Percentiles rank a stretch among this genome's conserved stretches.
Evolutionary conservation across 2,113 vertebrate species (phyloP).

Genomic region (Poeciliopsis occidentalis): DNA sequence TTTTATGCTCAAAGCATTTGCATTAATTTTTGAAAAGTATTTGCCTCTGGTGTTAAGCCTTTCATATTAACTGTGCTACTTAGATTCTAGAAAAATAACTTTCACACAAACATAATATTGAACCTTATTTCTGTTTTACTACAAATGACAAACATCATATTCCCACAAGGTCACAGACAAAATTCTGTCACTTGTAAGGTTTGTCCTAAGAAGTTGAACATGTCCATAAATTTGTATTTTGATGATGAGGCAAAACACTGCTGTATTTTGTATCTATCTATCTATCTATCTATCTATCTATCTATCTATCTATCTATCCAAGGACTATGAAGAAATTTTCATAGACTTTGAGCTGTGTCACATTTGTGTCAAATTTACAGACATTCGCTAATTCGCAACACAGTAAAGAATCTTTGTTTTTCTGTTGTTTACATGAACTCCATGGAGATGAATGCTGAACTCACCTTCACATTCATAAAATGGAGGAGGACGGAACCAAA

Average conservation of each 20-base stretch:
- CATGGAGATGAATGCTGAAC: too few relatives aligned
- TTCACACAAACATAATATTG: background rate
- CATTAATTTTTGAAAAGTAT: background rate
- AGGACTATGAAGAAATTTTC: too few relatives aligned
- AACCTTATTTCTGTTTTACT: background rate
- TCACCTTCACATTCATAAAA: background rate
- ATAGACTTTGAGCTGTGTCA: too few relatives aligned
- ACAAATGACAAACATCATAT: background rate
- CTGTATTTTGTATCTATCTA: too few relatives aligned
- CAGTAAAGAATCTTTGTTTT: too few relatives aligned
- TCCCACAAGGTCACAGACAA: background rate
- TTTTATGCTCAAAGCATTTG: background rate
- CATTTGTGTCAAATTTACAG: too few relatives aligned
- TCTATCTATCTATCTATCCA: too few relatives aligned
- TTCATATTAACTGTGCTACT: background rate
- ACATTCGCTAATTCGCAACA: too few relatives aligned
- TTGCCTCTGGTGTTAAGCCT: background rate
- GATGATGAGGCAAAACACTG: too few relatives aligned
- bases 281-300: too few relatives aligned
- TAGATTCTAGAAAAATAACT: background rate
- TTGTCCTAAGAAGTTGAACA: background rate
- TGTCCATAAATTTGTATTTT: too few relatives aligned
- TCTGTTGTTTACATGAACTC: too few relatives aligned
- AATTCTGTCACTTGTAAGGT: background rate
- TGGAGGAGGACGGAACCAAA: conserved; percentile 18